phyloP scores from a whole-genome alignment of 2,797 vertebrate species.

The Sebastes flavidus region DNA sequence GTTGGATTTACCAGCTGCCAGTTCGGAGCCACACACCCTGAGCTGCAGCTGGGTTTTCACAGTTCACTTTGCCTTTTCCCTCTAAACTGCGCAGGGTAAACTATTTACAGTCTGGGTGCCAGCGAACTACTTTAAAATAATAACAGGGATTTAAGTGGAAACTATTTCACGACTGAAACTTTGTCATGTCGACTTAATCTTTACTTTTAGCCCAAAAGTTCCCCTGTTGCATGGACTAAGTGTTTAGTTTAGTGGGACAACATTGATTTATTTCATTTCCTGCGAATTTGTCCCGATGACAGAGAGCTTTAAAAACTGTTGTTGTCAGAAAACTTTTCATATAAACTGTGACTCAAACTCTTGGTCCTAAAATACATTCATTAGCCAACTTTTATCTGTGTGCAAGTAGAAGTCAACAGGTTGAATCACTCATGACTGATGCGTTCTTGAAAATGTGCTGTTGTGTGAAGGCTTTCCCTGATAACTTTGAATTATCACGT shows the following conservation, averaged over 20 bases:
- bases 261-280: neutral
- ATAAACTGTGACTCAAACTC: neutral
- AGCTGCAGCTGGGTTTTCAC: constrained; percentile 52
- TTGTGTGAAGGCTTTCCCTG: neutral
- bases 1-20: constrained; percentile 44
- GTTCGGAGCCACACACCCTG: constrained; percentile 33
- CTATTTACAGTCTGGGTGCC: constrained; percentile 54
- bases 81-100: constrained; percentile 34
- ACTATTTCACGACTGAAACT: constrained; percentile 37
- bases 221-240: neutral
- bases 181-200: constrained; percentile 33
- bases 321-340: neutral
- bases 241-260: neutral
- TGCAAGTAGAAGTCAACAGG: neutral
- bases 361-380: neutral
- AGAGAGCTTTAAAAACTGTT: neutral
- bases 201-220: neutral
- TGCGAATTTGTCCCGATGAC: neutral
- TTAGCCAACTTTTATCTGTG: neutral
- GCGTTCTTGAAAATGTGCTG: neutral
- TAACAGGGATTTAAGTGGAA: constrained; percentile 51
- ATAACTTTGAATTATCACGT: neutral
- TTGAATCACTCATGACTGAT: neutral
- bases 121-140: constrained; percentile 56
- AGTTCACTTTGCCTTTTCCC: constrained; percentile 18